Base-by-base conservation (phyloP, 2,888 invertebrate genomes). In the Halictus ligatus region DNA sequence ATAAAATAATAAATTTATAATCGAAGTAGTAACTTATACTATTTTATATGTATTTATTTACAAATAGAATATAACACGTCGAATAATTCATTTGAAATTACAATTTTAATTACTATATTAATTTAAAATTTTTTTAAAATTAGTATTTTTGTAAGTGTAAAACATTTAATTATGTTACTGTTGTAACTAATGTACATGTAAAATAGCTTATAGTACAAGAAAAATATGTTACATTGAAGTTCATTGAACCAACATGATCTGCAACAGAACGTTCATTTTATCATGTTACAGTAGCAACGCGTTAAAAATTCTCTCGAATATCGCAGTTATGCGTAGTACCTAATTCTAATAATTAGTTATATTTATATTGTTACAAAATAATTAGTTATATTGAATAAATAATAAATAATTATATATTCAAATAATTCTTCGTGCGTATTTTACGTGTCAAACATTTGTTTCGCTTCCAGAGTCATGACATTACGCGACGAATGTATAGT, bases 401-500 rank as follows among this genome's bases (percentile, higher is more conserved):
- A 35, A 35, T 35, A 35, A 35, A 35, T 35, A 35, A 35, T 35
- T 35, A 35, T 35, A 35, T 35, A 29, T 10, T 64, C 3, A 54
- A 50, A 25, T 72, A 29, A 29, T 58, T n/a, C 13, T 71, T 40
- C 43, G 40, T 50, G 6, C 7, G 15, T 48, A n/a, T 25, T 46
- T 7, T 29, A 48, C 15, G 29, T 29, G 64, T 64, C 0, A 35
- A 15, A 29, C 15, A 35, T 18, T 50, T 78, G 4, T 71, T 76
- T 76, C 18, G 75, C 82, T 92, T 92, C 12, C 81, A 92, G 92
- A 89, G 89, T 73, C 71, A 81, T 29, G 85, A 91, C 75, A 86
- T 91, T 76, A 81, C 85, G n/a, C 91, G 92, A 67, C 80, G 87
- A 76, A 91, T 93, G 92, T 93, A 90, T 75, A 92, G 93, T 86